Percentiles rank a stretch among this genome's conserved stretches.
These are phyloP conservation scores for Cyclophora punctaria DNA, from an alignment of 2,888 invertebrate genomes.

Conservation along the genomic window DNA sequence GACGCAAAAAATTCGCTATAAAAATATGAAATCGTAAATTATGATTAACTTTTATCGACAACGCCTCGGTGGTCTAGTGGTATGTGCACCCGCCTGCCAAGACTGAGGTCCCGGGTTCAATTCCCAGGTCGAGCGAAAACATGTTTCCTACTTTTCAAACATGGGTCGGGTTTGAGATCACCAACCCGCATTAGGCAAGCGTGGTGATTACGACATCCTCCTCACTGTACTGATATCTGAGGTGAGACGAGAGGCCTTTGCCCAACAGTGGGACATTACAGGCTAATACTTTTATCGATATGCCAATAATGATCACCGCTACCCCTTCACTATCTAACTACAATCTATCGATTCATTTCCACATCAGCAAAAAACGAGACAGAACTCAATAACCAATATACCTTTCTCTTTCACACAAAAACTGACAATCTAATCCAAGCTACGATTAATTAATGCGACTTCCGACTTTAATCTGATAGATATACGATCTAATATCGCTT, in stretches of 20 bases:
- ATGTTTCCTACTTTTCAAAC: too few relatives aligned
- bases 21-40: not conserved
- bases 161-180: too few relatives aligned
- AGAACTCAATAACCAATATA: constrained; percentile 28
- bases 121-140: too few relatives aligned
- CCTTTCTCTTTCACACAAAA: constrained; percentile 43
- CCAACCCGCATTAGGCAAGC: too few relatives aligned
- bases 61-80: too few relatives aligned
- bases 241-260: too few relatives aligned
- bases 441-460: not conserved
- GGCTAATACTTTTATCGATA: constrained; percentile 3
- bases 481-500: not conserved
- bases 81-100: too few relatives aligned
- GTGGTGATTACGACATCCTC: too few relatives aligned
- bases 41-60: constrained; percentile 1
- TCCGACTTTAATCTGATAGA: not conserved
- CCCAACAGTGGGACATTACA: too few relatives aligned
- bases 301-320: not conserved
- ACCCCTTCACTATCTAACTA: constrained; percentile 28
- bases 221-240: too few relatives aligned
- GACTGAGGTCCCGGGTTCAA: too few relatives aligned
- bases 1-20: too few relatives aligned
- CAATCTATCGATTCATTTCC: constrained; percentile 51
- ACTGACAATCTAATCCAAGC: constrained; percentile 35
- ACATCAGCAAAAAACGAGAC: constrained; percentile 52